Conservation (phyloP, 2,113 vertebrate species). For the Brachyistius frenatus region DNA sequence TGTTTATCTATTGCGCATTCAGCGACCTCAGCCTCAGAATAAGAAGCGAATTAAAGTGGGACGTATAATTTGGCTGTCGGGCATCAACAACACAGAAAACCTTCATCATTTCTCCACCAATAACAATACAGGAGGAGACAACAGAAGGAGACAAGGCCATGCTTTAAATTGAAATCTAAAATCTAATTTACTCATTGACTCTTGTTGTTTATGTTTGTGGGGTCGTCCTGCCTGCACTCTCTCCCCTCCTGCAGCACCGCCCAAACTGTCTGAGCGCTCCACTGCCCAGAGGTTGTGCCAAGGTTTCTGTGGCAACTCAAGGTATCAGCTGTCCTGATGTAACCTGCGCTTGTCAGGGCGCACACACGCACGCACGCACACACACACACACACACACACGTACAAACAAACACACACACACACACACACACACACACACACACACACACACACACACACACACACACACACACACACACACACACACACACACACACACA, state of each 20-base stretch:
- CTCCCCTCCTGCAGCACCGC: neutral
- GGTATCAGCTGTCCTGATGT: constrained; percentile 49
- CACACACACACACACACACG: neutral
- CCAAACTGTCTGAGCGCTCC: constrained; percentile 20
- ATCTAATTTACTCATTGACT: constrained; percentile 1
- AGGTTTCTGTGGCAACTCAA: constrained; percentile 52
- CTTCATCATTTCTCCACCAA: constrained; percentile 2
- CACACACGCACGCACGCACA: neutral
- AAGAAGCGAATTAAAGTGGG: neutral
- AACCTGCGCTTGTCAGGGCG: constrained; percentile 18
- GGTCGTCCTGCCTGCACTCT: neutral
- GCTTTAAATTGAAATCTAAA: constrained; percentile 3
- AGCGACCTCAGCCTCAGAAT: neutral
- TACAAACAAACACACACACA: too few relatives aligned
- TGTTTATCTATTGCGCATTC: constrained; percentile 24
- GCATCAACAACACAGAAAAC: constrained; percentile 4
- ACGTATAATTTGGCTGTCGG: constrained; percentile 3
- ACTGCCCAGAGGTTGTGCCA: constrained; percentile 37
- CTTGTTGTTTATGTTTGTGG: neutral
- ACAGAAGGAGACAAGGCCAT: constrained; percentile 10
- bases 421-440: neutral
- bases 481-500: neutral
- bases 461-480: neutral
- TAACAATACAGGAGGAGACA: constrained; percentile 20
- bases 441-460: neutral